Conservation (phyloP, 2,797 vertebrate species). For the Arrhamphus sclerolepis region DNA sequence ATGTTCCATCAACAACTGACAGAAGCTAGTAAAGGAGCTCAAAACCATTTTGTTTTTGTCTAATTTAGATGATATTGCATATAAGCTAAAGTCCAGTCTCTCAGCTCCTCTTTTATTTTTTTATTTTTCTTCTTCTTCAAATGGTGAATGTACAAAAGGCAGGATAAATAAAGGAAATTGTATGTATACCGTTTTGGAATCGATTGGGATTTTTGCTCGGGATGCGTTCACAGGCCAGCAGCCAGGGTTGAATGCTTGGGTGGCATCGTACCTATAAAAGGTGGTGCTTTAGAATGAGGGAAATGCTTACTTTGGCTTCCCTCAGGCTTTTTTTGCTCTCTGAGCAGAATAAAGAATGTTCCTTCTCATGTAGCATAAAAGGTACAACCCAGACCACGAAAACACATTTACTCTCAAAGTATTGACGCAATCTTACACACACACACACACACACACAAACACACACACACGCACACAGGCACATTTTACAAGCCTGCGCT, state of each 20-base stretch:
- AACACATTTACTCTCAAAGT: constrained; percentile 22
- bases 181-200: constrained; percentile 35
- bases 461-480: background rate
- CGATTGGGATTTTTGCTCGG: constrained; percentile 48
- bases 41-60: constrained; percentile 1
- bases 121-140: too few relatives aligned
- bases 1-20: constrained; percentile 28
- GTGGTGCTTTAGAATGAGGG: constrained; percentile 69
- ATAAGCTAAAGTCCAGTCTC: background rate
- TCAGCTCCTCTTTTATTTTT: background rate
- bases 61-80: constrained; percentile 12
- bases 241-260: constrained; percentile 67
- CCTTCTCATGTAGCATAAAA: constrained; percentile 58
- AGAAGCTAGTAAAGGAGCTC: constrained; percentile 2
- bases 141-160: constrained; percentile 6
- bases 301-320: constrained; percentile 80
- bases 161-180: constrained; percentile 29
- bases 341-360: constrained; percentile 72
- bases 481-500: constrained; percentile 28
- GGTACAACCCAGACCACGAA: constrained; percentile 39
- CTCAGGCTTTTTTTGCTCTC: constrained; percentile 73
- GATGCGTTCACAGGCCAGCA: constrained; percentile 70
- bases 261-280: constrained; percentile 75
- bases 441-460: constrained; percentile 2
- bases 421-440: constrained; percentile 2